Evolutionary conservation across 2,888 invertebrate species (phyloP), one percentile per base, ranked within the genome.

Genomic region (Euzophera pinguis): DNA sequence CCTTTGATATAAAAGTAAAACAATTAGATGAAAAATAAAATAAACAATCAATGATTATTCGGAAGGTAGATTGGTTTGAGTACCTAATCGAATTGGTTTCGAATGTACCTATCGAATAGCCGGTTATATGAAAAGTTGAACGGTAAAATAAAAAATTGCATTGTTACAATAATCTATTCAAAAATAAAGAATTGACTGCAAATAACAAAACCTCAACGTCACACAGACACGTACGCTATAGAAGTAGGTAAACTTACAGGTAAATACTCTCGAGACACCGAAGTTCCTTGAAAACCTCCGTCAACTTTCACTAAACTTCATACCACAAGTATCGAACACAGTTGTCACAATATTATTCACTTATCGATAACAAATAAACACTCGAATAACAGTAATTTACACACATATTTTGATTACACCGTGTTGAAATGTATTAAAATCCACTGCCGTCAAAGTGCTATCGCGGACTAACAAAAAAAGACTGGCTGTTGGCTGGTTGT

Each of bases 301-400:
- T 85, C 82, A 88, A 83, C 84, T 80, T 73, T 79, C 82, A 78
- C 78, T 72, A 73, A 82, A 81, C 84, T 80, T 84, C 89, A 90
- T 90, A 84, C 83, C 88, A 89, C 83, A 83, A 73, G 68, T 75
- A 74, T 78, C 70, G 58, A 65, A 64, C 82, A 82, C 86, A 71
- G 70, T 68, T 66, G 71, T 76, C 76, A 78, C 81, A 73, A 78
- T 78, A 75, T 72, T 74, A 81, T 71, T 72, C 86, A 86, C 86
- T 76, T 67, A 72, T 68, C 69, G 70, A 73, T 64, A 74, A 74
- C 68, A 72, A 65, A 67, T 63, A 71, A 74, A 77, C 87, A 87
- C 86, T 76, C 64, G 68, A 65, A 69, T 69, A 80, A 75, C 75
- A 68, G 71, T 61, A 78, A 76, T 77, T 77, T 80, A 76, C 80